phyloP scores from a whole-genome alignment of 2,113 vertebrate species.

The Machaerirhynchus nigripectus region DNA sequence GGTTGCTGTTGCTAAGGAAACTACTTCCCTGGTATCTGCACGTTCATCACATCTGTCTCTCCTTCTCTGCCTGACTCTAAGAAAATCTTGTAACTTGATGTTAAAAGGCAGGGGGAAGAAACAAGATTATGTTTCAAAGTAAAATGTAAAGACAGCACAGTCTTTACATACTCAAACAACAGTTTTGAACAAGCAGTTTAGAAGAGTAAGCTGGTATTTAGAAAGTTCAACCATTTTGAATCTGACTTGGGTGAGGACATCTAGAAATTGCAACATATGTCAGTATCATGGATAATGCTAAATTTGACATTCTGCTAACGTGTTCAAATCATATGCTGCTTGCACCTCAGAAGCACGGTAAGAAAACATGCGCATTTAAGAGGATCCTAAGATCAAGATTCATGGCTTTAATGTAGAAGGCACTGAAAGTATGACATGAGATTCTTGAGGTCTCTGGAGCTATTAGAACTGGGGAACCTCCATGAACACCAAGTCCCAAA shows the following conservation, averaged over 20 bases:
- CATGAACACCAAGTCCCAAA: neutral
- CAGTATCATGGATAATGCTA: neutral
- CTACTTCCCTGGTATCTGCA: conserved; percentile 62
- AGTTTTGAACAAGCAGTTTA: neutral
- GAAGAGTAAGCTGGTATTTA: neutral
- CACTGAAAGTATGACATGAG: neutral
- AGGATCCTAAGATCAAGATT: neutral
- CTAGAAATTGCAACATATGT: neutral
- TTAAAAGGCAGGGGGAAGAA: neutral
- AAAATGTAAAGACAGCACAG: neutral
- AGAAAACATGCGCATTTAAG: neutral
- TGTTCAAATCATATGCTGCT: neutral
- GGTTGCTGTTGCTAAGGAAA: conserved; percentile 78
- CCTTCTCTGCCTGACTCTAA: conserved; percentile 34
- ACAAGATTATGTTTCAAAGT: conserved; percentile 23
- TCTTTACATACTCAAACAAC: neutral
- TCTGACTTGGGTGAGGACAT: neutral
- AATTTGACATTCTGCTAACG: neutral
- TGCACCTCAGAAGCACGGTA: neutral
- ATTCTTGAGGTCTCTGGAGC: neutral
- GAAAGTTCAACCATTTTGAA: neutral
- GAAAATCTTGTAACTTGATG: conserved; percentile 51
- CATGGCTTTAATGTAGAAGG: neutral
- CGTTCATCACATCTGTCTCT: conserved; percentile 62
- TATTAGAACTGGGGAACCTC: neutral